These are phyloP conservation scores for Serranus cabrilla DNA, from an alignment of 2,797 vertebrate genomes.

Conservation along the genomic window DNA sequence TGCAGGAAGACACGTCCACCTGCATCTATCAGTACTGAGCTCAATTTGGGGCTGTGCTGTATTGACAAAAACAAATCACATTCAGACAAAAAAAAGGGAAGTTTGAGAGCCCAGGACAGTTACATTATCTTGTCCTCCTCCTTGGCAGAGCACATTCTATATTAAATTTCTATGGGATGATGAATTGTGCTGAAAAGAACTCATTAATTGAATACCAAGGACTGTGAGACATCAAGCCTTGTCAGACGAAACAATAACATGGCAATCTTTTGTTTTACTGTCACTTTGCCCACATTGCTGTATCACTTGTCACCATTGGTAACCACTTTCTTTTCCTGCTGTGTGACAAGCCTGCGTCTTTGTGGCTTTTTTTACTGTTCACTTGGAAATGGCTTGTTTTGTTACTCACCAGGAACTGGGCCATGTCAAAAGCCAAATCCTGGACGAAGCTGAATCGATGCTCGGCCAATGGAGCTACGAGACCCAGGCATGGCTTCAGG, in stretches of 20 bases:
- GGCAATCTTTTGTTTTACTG: constrained; percentile 29
- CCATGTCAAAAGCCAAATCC: constrained; percentile 94
- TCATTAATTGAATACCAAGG: constrained; percentile 25
- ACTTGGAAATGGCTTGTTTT: not conserved
- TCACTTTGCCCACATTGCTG: constrained; percentile 30
- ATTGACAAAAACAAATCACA: constrained; percentile 40
- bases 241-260: constrained; percentile 30
- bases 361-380: not conserved
- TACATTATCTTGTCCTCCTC: constrained; percentile 28
- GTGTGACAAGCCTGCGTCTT: constrained; percentile 19
- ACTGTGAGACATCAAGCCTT: constrained; percentile 29
- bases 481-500: constrained; percentile 23
- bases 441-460: constrained; percentile 92
- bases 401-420: constrained; percentile 92
- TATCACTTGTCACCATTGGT: constrained; percentile 30
- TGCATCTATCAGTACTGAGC: constrained; percentile 6
- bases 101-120: not conserved
- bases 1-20: constrained; percentile 22
- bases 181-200: constrained; percentile 28
- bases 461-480: constrained; percentile 85
- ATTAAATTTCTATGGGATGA: constrained; percentile 34
- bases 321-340: constrained; percentile 15
- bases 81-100: constrained; percentile 17
- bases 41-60: constrained; percentile 16
- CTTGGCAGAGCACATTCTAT: constrained; percentile 17